Base-by-base conservation (phyloP, 2,797 vertebrate species). In the Nannoperca australis region DNA sequence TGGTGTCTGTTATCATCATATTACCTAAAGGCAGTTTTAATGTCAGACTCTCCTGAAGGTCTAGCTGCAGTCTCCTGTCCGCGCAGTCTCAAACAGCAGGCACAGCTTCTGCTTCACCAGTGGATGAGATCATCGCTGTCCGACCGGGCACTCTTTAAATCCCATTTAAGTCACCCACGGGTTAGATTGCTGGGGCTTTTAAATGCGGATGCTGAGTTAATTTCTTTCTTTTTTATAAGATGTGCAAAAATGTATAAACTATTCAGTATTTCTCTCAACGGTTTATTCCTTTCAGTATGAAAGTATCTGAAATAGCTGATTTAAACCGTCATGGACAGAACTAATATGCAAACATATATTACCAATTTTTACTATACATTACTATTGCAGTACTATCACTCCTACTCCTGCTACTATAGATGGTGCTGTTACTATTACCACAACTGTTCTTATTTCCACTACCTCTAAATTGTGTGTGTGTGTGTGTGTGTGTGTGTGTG, bases 71-170 rank as follows among this genome's bases (percentile, higher is more conserved):
- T 51, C 7, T 65, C 50, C 17, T 27, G 42, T 44, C 15, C 42
- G 1, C 7, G 44, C 6, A 18, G 14, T 44, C 42, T 44, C 14
- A 44, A 30, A 27, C 12, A 53, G 14, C 47, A 60, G 56, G 44
- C 32, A 62, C 36, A 24, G 44, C 15, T 22, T 40, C 34, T 36
- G 38, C 65, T n/a, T 27, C 64, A 27, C 8, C 30, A 36, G 42
- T 27, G 34, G 42, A 49, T 38, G 66, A 63, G 49, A 47, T 69
- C 66, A 72, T 67, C 55, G 15, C 17, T 18, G 53, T 42, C 61
- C 50, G 7, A 15, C 2, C 49, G 49, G 44, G 14, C 53, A 22
- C 17, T 4, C 14, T 15, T n/a, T 34, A 3, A 54, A 12, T 47
- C 24, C n/a, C 24, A 50, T 62, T 55, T 36, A 55, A 38, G 24